A percentile compares a stretch with the other conserved stretches of the same genome.
Evolutionary conservation across 2,797 vertebrate genomes (phyloP).

Genomic region (Hippoglossus hippoglossus): DNA sequence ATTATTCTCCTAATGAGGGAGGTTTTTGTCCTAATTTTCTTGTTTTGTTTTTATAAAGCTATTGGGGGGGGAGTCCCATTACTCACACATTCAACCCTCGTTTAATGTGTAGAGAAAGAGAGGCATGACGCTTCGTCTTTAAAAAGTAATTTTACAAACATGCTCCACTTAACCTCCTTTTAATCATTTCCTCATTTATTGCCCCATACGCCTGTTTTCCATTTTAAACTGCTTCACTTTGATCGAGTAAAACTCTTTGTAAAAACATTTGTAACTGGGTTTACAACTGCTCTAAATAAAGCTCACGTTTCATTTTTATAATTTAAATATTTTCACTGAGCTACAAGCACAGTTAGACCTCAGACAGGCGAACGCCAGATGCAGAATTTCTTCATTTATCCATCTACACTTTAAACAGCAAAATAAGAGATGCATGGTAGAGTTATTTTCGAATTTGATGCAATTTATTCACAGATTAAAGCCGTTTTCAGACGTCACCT

Average conservation of each 20-base stretch:
- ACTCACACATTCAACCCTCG: constrained; percentile 26
- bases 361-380: neutral
- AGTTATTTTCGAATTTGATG: neutral
- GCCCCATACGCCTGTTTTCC: constrained; percentile 41
- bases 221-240: constrained; percentile 27
- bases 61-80: neutral
- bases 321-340: constrained; percentile 21
- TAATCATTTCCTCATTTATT: constrained; percentile 57
- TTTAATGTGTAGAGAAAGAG: constrained; percentile 24
- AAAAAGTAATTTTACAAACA: constrained; percentile 39
- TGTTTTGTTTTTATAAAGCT: neutral
- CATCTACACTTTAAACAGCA: neutral
- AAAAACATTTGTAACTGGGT: constrained; percentile 30
- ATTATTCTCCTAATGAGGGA: constrained; percentile 59
- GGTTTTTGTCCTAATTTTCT: neutral
- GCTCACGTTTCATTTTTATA: constrained; percentile 25
- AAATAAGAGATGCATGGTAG: neutral
- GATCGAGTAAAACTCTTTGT: constrained; percentile 2
- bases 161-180: constrained; percentile 32
- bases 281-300: constrained; percentile 32
- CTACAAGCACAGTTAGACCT: neutral
- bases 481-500: neutral
- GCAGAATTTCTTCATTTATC: neutral
- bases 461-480: neutral
- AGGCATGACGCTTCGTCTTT: constrained; percentile 1